Conservation (phyloP, 2,113 vertebrate genomes). For the Xiphophorus couchianus region DNA sequence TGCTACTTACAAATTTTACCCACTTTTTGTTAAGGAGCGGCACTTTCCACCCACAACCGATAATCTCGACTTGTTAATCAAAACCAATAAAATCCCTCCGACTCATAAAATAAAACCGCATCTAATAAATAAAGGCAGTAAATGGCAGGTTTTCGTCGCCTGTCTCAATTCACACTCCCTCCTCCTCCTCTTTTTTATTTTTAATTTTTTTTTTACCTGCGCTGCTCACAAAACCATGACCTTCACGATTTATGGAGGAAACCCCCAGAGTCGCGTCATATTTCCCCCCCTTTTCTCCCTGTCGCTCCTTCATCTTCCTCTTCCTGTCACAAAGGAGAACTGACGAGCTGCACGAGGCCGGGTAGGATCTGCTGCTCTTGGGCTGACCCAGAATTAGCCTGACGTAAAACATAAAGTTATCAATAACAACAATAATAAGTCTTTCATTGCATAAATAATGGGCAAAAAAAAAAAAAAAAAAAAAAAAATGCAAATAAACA, state of each 20-base stretch:
- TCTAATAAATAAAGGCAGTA: not conserved
- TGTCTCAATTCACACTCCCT: conserved; percentile 28
- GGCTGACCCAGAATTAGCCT: not conserved
- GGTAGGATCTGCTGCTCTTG: not conserved
- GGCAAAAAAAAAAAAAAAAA: not conserved
- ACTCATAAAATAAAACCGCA: not conserved
- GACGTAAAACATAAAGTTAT: not conserved
- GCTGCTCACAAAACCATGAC: conserved; percentile 62
- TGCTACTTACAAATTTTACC: not conserved
- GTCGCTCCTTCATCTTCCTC: conserved; percentile 2
- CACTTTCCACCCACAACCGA: not conserved
- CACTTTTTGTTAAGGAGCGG: not conserved
- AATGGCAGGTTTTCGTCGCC: conserved; percentile 1
- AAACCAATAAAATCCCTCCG: not conserved
- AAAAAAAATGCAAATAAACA: not conserved
- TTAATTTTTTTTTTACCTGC: conserved; percentile 52
- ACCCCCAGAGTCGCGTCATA: conserved; percentile 72
- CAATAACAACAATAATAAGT: not conserved
- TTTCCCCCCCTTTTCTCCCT: conserved; percentile 38
- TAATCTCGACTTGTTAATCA: not conserved
- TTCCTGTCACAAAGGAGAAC: not conserved
- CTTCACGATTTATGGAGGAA: conserved; percentile 76
- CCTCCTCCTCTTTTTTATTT: conserved; percentile 47
- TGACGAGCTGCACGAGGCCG: conserved; percentile 8
- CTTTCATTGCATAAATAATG: not conserved